A percentile compares a stretch with the other conserved stretches of the same genome.
These are phyloP conservation scores for Arion vulgaris DNA, from an alignment of 1,140 invertebrate species.

Conservation along the genomic window DNA sequence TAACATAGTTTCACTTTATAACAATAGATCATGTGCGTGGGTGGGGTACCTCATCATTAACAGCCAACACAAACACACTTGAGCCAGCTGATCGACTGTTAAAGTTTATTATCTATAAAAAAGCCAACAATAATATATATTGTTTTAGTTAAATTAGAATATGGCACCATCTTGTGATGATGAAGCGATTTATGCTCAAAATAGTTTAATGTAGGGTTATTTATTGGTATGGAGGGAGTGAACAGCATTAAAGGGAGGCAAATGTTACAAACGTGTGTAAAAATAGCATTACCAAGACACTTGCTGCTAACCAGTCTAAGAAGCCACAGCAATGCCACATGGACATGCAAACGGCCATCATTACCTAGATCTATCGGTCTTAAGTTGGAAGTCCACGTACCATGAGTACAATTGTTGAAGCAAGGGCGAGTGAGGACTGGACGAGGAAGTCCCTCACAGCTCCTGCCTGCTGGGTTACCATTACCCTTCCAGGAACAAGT, in stretches of 20 bases:
- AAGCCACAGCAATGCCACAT: constrained; percentile 17
- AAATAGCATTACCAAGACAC: not conserved
- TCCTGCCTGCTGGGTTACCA: constrained; percentile 46
- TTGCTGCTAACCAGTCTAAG: not conserved
- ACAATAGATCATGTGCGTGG: too few relatives aligned
- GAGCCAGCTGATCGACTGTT: too few relatives aligned
- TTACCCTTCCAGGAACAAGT: constrained; percentile 53
- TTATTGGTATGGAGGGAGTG: not conserved
- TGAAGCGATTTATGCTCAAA: not conserved
- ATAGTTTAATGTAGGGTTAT: not conserved
- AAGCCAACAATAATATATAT: too few relatives aligned
- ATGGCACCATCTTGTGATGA: too few relatives aligned
- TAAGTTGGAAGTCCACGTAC: constrained; percentile 42
- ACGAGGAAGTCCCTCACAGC: constrained; percentile 47
- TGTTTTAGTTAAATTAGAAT: too few relatives aligned
- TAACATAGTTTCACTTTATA: too few relatives aligned
- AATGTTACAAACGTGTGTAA: not conserved
- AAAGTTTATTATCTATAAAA: too few relatives aligned
- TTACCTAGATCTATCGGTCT: constrained; percentile 26
- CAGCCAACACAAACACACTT: too few relatives aligned
- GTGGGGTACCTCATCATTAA: too few relatives aligned
- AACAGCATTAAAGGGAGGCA: not conserved
- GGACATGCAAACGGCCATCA: not conserved
- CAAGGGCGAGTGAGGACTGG: constrained; percentile 46
- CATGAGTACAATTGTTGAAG: constrained; percentile 42